Evolutionary conservation across 2,797 vertebrate genomes (phyloP).

Genomic region (Pseudochirops cupreus): DNA sequence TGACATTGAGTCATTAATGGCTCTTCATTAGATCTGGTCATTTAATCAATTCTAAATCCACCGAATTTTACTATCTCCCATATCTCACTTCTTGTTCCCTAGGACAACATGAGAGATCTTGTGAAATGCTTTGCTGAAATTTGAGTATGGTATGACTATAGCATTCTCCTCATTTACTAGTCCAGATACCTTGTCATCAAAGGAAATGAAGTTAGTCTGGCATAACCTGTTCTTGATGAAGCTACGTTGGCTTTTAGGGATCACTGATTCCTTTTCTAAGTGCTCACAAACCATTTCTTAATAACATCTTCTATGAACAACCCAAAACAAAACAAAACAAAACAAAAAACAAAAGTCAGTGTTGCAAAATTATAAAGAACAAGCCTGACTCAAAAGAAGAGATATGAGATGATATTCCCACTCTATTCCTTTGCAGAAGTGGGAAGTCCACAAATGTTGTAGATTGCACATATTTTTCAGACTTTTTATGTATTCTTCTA

Average conservation of each 20-base stretch:
- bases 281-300: background rate
- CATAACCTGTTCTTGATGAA: slow-evolving; percentile 4
- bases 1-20: background rate
- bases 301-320: background rate
- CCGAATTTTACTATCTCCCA: background rate
- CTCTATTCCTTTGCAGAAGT: background rate
- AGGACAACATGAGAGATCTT: background rate
- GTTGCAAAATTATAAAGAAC: background rate
- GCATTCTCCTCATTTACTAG: background rate
- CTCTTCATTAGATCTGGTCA: background rate
- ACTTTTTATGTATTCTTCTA: background rate
- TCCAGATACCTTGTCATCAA: background rate
- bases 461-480: background rate
- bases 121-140: background rate
- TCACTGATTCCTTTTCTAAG: background rate
- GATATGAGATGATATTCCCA: background rate
- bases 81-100: background rate
- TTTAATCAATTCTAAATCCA: background rate
- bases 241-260: background rate
- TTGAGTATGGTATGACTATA: background rate
- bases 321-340: background rate
- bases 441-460: background rate
- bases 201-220: background rate
- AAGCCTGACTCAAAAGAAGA: background rate
- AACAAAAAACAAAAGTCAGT: background rate